Evolutionary conservation across 2,888 invertebrate genomes (phyloP).

Genomic region (Malachius bipustulatus): DNA sequence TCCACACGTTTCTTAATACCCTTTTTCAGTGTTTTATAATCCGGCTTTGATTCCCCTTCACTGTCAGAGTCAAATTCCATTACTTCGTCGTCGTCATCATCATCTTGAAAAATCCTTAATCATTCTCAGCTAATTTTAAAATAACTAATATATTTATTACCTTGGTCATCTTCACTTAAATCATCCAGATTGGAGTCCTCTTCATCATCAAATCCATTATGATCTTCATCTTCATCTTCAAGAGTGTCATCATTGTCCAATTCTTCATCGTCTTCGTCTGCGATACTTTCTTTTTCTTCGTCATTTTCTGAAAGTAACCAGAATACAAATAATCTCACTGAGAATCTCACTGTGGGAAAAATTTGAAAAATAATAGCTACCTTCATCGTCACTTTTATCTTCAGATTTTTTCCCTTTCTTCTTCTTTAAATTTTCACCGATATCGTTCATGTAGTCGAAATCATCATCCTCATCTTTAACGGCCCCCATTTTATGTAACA

Average conservation of each 20-base stretch:
- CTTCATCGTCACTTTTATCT: slow-evolving; percentile 22
- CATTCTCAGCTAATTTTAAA: no score
- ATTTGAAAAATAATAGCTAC: no score
- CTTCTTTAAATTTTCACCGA: slow-evolving; percentile 38
- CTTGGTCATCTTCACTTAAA: slow-evolving; percentile 16
- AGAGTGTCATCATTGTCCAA: slow-evolving; percentile 41
- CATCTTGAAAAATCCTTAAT: no score
- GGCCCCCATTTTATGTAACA: slow-evolving; percentile 45
- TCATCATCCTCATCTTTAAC: slow-evolving; percentile 40
- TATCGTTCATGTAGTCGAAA: slow-evolving; percentile 55
- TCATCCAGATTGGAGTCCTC: slow-evolving; percentile 34
- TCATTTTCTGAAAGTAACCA: no score
- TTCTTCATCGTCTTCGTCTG: slow-evolving; percentile 37
- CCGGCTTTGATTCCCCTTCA: slow-evolving; percentile 21
- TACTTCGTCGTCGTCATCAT: slow-evolving; percentile 31
- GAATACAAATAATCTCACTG: no score
- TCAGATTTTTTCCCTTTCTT: slow-evolving; percentile 17
- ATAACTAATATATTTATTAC: no score
- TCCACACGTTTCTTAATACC: slow-evolving; percentile 24
- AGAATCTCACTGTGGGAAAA: no score
- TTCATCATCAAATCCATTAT: slow-evolving; percentile 23
- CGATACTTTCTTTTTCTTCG: slow-evolving; percentile 20
- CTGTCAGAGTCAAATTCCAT: slow-evolving; percentile 33
- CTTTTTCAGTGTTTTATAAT: slow-evolving; percentile 14
- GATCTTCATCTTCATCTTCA: slow-evolving; percentile 29